These are phyloP conservation scores for Tupiocoris notatus DNA, from an alignment of 2,888 invertebrate genomes.

Conservation along the genomic window DNA sequence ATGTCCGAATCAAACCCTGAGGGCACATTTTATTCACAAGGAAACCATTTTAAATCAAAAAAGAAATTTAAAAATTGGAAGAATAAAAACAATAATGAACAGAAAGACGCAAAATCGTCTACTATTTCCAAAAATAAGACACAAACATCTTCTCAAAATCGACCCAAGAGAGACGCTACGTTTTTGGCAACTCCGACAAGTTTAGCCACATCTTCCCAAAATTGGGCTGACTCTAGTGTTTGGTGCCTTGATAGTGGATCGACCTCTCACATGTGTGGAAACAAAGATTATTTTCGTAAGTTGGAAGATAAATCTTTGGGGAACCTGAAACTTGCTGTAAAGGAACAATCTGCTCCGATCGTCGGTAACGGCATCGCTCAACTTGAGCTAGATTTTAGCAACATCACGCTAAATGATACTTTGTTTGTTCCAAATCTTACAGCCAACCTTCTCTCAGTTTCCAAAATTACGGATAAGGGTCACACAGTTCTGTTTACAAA, in stretches of 20 bases:
- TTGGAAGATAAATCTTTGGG: background rate
- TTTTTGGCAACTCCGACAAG: slow-evolving; percentile 4
- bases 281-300: background rate
- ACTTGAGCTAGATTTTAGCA: background rate
- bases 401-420: slow-evolving; percentile 1
- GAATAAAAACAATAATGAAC: no score
- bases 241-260: slow-evolving; percentile 11
- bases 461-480: slow-evolving; percentile 26
- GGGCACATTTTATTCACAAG: no score
- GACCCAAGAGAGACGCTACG: background rate
- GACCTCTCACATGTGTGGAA: background rate
- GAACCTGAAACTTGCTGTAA: slow-evolving; percentile 6
- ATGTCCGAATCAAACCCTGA: no score
- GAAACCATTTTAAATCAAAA: no score
- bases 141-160: no score
- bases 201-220: background rate
- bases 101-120: no score
- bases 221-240: background rate
- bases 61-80: no score
- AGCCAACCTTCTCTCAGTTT: slow-evolving; percentile 18
- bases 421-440: slow-evolving; percentile 3
- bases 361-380: background rate
- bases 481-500: background rate
- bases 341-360: slow-evolving; percentile 3
- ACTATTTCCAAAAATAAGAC: no score